Percentiles rank a stretch among this genome's conserved stretches.
Conservation (phyloP, 1,140 invertebrate genomes). For the Bombus vancouverensis region DNA sequence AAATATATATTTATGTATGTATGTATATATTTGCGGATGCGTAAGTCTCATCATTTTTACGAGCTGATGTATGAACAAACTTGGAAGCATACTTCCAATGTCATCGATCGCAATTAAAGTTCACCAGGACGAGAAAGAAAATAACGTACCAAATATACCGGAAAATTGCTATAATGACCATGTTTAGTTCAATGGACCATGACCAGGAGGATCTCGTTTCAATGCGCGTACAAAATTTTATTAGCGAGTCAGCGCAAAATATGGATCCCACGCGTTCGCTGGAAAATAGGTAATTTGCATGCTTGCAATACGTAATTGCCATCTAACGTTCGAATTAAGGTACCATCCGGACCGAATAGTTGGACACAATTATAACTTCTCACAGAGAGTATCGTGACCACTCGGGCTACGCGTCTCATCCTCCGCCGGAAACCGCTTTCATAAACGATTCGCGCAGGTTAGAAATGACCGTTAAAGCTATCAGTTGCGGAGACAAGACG, state of each 20-base stretch:
- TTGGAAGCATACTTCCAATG: not conserved
- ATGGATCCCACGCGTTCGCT: not conserved
- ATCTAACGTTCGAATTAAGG: slow-evolving; percentile 62
- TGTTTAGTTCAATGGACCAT: slow-evolving; percentile 23
- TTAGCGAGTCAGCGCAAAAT: slow-evolving; percentile 8
- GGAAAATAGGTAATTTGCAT: slow-evolving; percentile 55
- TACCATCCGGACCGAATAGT: slow-evolving; percentile 54
- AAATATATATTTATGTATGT: too few relatives aligned
- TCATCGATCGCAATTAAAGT: not conserved
- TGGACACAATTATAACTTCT: slow-evolving; percentile 65
- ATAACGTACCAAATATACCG: not conserved
- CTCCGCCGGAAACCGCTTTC: slow-evolving; percentile 11
- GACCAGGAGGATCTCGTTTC: slow-evolving; percentile 28
- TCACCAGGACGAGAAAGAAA: not conserved
- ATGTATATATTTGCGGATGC: too few relatives aligned
- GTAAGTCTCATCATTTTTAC: too few relatives aligned
- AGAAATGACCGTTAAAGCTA: not conserved
- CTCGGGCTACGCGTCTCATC: not conserved
- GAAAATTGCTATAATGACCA: slow-evolving; percentile 14
- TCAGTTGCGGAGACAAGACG: not conserved
- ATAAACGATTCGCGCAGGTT: not conserved
- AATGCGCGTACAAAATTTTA: slow-evolving; percentile 27
- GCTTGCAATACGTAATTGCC: slow-evolving; percentile 58
- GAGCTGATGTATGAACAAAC: too few relatives aligned
- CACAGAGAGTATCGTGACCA: slow-evolving; percentile 1